Base-by-base conservation (phyloP, 2,888 invertebrate genomes). In the Willowsia nigromaculata region DNA sequence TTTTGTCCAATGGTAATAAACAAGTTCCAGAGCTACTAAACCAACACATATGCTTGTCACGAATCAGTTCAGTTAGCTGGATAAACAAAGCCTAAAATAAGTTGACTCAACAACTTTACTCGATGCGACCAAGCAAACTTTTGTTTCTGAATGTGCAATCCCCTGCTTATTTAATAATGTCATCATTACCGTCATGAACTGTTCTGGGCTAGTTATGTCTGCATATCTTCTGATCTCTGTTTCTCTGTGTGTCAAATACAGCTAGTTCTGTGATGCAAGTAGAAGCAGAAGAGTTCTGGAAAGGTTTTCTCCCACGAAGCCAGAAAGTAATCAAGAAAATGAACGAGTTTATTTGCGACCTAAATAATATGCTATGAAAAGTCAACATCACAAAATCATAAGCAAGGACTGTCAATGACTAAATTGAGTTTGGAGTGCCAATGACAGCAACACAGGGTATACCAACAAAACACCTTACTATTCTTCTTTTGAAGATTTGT, bases 271-370 rank as follows among this genome's bases (percentile, higher is more conserved):
- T n/a, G 13, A 18, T 68, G 18, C 15, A 65, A 30, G n/a, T n/a
- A n/a, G n/a, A 65, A 71, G 1, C 40, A 71, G 18, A 37, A 56
- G 56, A 56, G 56, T 56, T 13, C 47, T 13, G 47, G 6, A 50
- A 13, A 4, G n/a, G 18, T 56, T 7, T 9, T 22, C 22, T 22
- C 25, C 6, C 59, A n/a, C 33, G 33, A 1, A n/a, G 27, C 15
- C 47, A 27, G 47, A 25, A 74, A 74, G 74, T 7, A 74, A 74
- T 74, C 74, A 74, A 47, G 47, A 27, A 74, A 71, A 27, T 74
- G 43, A 74, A 74, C 13, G 40, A 71, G 40, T 43, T 43, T 27
- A 43, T 71, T 1, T 25, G 11, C 37, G 65, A 68, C 18, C 37
- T n/a, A 68, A 2, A 18, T 62, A 62, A 15, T 15, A 33, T 13